These are phyloP conservation scores for Platysteira castanea DNA, from an alignment of 2,113 vertebrate genomes.

Conservation along the genomic window DNA sequence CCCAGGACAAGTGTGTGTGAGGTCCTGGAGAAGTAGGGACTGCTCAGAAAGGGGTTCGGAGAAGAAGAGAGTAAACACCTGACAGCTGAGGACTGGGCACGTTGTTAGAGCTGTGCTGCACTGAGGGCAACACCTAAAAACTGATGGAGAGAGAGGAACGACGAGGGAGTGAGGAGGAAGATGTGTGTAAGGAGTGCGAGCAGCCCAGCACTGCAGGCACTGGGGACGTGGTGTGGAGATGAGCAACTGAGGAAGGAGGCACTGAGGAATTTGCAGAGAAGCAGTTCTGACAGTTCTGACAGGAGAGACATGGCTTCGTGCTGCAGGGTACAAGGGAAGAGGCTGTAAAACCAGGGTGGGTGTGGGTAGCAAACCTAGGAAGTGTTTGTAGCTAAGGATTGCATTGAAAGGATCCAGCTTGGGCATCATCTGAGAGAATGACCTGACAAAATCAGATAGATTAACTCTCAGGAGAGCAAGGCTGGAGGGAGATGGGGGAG, in stretches of 20 bases:
- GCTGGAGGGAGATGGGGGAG: not conserved
- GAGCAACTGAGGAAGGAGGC: not conserved
- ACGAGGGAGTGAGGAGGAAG: fast-evolving
- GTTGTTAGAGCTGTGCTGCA: not conserved
- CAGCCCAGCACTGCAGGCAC: not conserved
- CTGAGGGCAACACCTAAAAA: fast-evolving
- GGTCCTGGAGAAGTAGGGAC: not conserved
- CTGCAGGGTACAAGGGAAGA: not conserved
- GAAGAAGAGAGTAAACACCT: not conserved
- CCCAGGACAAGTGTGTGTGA: not conserved
- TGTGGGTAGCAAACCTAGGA: not conserved
- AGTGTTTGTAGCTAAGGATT: not conserved
- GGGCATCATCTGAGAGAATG: not conserved
- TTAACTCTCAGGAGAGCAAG: not conserved
- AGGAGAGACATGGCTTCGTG: not conserved
- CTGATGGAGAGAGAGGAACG: not conserved
- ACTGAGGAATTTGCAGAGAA: not conserved
- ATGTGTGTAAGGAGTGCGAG: not conserved
- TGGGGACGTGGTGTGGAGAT: fast-evolving
- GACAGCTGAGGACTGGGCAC: not conserved
- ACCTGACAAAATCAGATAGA: not conserved
- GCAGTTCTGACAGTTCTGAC: not conserved
- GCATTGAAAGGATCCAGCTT: not conserved
- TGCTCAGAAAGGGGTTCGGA: not conserved
- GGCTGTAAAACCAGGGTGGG: not conserved